These are phyloP conservation scores for Tholera decimalis DNA, from an alignment of 2,888 invertebrate genomes.

Conservation along the genomic window DNA sequence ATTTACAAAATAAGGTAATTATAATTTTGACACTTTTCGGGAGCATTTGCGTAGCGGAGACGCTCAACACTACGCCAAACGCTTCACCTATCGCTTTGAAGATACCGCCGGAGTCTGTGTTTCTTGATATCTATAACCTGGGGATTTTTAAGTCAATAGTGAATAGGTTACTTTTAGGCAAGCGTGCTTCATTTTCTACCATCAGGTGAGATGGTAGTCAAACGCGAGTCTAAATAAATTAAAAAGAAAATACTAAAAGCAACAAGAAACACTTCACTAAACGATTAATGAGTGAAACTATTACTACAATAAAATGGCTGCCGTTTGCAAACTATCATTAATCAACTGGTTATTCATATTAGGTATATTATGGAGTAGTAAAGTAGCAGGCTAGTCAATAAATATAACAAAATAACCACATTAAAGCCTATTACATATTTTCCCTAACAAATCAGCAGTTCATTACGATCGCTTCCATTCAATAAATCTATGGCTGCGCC, in stretches of 20 bases:
- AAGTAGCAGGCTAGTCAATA: constrained; percentile 8
- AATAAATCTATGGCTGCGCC: constrained; percentile 62
- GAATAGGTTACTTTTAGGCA: too few relatives aligned
- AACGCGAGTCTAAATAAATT: background rate
- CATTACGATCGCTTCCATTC: constrained; percentile 66
- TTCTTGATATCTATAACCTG: too few relatives aligned
- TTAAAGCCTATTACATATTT: constrained; percentile 64
- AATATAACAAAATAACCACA: constrained; percentile 33
- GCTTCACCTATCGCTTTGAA: too few relatives aligned
- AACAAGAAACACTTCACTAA: background rate
- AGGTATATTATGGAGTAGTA: background rate
- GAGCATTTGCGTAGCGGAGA: background rate
- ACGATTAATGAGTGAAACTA: background rate
- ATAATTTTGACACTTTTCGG: background rate
- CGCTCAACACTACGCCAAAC: background rate
- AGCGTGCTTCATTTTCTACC: too few relatives aligned
- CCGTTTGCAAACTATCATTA: background rate
- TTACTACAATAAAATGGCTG: background rate
- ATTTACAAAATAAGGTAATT: background rate
- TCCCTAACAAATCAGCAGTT: constrained; percentile 75
- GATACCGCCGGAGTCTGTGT: too few relatives aligned
- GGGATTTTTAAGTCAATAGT: too few relatives aligned
- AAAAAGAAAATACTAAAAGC: background rate
- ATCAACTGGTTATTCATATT: background rate
- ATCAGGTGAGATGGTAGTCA: too few relatives aligned